These are phyloP conservation scores for Cotesia congregata DNA, from an alignment of 2,888 invertebrate species.

Conservation along the genomic window DNA sequence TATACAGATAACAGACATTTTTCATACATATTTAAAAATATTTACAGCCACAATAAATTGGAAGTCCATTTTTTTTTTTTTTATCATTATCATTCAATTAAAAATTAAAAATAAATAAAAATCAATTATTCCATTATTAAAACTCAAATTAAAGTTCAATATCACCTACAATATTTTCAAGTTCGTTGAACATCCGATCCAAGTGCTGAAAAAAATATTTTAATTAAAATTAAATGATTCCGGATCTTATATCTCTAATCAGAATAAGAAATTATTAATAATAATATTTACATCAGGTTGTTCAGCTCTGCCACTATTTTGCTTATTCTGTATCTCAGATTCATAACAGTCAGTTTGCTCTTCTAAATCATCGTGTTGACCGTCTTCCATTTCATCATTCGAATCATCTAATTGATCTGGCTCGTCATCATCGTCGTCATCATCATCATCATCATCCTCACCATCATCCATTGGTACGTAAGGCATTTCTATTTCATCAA, in stretches of 20 bases:
- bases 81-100: background rate
- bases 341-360: constrained; percentile 46
- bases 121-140: constrained; percentile 8
- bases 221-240: background rate
- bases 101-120: background rate
- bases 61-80: constrained; percentile 20
- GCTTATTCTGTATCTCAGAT: constrained; percentile 20
- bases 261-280: background rate
- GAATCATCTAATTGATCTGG: constrained; percentile 59
- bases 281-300: constrained; percentile 58
- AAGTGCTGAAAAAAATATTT: constrained; percentile 57
- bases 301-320: constrained; percentile 48
- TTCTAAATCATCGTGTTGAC: constrained; percentile 53
- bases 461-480: constrained; percentile 58
- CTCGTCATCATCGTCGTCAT: constrained; percentile 57
- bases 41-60: constrained; percentile 53
- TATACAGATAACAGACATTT: constrained; percentile 4
- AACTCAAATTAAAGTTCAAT: constrained; percentile 55
- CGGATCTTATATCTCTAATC: background rate
- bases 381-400: constrained; percentile 57
- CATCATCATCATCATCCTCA: constrained; percentile 59
- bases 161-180: constrained; percentile 62
- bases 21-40: constrained; percentile 47
- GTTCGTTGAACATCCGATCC: constrained; percentile 62
- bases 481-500: constrained; percentile 63